Conservation (phyloP, 2,888 invertebrate genomes). For the Cephus pulcher region DNA sequence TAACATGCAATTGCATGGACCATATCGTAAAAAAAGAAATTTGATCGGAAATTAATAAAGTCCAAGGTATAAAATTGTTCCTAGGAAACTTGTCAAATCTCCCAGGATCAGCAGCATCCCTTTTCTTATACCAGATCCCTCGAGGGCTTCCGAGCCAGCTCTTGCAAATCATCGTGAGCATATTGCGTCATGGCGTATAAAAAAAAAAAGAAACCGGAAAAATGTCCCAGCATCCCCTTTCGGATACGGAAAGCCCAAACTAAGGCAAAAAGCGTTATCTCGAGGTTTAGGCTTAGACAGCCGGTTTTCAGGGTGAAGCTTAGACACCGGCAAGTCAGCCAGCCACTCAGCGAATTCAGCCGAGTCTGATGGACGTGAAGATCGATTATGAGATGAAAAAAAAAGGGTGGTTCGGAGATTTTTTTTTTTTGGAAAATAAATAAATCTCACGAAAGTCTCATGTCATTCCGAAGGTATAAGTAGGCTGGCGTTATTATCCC, state of each 20-base stretch:
- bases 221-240: background rate
- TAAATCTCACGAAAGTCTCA: slow-evolving; percentile 18
- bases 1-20: background rate
- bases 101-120: background rate
- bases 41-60: background rate
- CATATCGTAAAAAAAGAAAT: background rate
- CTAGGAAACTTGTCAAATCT: background rate
- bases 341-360: background rate
- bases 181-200: background rate
- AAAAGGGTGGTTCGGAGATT: slow-evolving; percentile 6
- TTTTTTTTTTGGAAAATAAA: slow-evolving; percentile 8
- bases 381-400: slow-evolving; percentile 15
- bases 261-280: background rate
- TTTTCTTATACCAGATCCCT: background rate
- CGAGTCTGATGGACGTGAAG: background rate
- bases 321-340: background rate
- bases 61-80: background rate
- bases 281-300: background rate
- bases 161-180: background rate
- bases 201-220: background rate
- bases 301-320: background rate
- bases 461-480: background rate
- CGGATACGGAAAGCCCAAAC: background rate
- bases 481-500: background rate
- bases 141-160: background rate